Conservation (phyloP, 2,888 invertebrate genomes). For the Halictus quadricinctus region DNA sequence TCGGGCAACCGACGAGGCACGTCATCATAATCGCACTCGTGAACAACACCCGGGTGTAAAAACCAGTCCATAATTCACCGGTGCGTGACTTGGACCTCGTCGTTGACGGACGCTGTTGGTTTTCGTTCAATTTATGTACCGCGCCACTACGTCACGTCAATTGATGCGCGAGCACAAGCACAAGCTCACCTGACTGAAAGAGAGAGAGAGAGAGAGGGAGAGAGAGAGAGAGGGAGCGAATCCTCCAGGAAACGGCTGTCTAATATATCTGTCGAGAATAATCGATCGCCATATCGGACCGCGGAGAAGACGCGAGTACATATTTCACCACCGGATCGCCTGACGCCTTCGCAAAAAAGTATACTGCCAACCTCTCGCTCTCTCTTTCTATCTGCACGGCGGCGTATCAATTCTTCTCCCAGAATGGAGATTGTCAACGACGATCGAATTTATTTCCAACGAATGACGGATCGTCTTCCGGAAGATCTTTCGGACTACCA, state of each 20-base stretch:
- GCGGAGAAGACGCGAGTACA: conserved; percentile 38
- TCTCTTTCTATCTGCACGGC: neutral
- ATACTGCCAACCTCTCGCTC: neutral
- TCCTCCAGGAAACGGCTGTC: conserved; percentile 63
- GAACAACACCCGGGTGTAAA: conserved; percentile 50
- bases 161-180: conserved; percentile 46
- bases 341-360: neutral
- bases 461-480: conserved; percentile 22
- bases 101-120: conserved; percentile 56
- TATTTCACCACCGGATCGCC: conserved; percentile 35
- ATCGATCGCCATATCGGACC: conserved; percentile 59
- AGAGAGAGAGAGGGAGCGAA: neutral
- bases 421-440: conserved; percentile 18
- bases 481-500: neutral
- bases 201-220: neutral
- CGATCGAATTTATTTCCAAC: conserved; percentile 20
- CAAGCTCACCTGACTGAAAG: neutral
- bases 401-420: conserved; percentile 22
- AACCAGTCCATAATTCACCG: conserved; percentile 61
- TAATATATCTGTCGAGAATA: conserved; percentile 66
- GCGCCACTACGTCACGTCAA: conserved; percentile 58
- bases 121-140: conserved; percentile 64
- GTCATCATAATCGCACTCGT: conserved; percentile 61
- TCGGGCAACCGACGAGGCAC: conserved; percentile 14
- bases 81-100: conserved; percentile 30